Conservation (phyloP, 2,888 invertebrate species). For the Clanis bilineata region DNA sequence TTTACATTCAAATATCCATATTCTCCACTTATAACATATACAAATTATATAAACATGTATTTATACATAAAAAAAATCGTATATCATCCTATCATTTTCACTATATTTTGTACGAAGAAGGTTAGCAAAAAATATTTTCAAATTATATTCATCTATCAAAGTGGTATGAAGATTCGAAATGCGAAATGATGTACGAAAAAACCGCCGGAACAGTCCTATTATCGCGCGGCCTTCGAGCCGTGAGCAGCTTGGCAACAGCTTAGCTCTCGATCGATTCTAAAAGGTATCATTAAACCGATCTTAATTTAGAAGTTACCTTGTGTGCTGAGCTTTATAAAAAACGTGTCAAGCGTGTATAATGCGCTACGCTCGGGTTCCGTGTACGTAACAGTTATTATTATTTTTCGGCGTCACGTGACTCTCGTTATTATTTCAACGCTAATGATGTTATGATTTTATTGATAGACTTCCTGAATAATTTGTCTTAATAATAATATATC, state of each 20-base stretch:
- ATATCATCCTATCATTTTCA: no score
- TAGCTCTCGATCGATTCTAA: slow-evolving; percentile 50
- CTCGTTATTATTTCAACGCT: neutral
- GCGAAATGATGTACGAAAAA: neutral
- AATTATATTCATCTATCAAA: no score
- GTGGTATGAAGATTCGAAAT: neutral
- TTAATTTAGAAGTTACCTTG: slow-evolving; percentile 57
- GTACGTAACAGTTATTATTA: slow-evolving; percentile 16
- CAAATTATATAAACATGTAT: no score
- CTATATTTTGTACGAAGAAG: no score
- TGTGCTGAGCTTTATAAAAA: slow-evolving; percentile 41
- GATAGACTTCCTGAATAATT: neutral
- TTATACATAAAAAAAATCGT: no score
- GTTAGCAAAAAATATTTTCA: no score
- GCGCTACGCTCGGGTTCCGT: slow-evolving; percentile 40
- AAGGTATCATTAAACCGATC: slow-evolving; percentile 55
- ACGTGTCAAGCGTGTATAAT: slow-evolving; percentile 42
- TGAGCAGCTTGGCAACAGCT: slow-evolving; percentile 42
- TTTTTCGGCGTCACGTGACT: slow-evolving; percentile 1
- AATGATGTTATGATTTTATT: neutral
- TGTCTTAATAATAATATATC: neutral
- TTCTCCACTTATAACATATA: no score
- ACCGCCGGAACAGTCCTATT: slow-evolving; percentile 8
- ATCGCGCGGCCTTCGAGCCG: slow-evolving; percentile 37
- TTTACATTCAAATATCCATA: no score